These are phyloP conservation scores for Muricea muricata DNA, from an alignment of 92 coral and sea anemone species.

Conservation along the genomic window DNA sequence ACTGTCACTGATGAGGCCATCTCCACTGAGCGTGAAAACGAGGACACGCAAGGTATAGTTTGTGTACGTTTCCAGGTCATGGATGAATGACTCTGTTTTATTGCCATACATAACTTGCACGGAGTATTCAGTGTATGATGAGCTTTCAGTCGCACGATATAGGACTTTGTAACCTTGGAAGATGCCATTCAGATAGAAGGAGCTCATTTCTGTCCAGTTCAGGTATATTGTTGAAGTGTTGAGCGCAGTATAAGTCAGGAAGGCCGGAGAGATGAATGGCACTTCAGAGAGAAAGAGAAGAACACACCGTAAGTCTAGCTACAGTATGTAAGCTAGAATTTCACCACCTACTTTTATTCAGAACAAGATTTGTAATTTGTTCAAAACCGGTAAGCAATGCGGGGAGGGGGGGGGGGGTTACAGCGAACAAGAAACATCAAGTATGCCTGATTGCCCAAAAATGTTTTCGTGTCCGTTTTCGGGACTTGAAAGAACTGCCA, in stretches of 20 bases:
- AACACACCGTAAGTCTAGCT: too few relatives aligned
- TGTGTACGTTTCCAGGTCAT: constrained; percentile 11
- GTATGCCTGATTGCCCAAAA: too few relatives aligned
- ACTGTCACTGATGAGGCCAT: constrained; percentile 54
- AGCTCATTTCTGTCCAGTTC: constrained; percentile 12
- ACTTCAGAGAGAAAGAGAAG: not conserved
- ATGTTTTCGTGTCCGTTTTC: too few relatives aligned
- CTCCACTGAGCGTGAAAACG: constrained; percentile 50
- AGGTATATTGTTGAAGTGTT: not conserved
- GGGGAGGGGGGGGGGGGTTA: too few relatives aligned
- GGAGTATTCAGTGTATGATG: not conserved
- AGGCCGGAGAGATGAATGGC: not conserved
- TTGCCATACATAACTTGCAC: constrained; percentile 5
- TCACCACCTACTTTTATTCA: too few relatives aligned
- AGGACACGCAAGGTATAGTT: constrained; percentile 64
- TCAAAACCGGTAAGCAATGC: too few relatives aligned
- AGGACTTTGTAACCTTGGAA: constrained; percentile 24
- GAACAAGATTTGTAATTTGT: too few relatives aligned
- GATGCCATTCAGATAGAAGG: constrained; percentile 4
- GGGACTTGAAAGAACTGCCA: too few relatives aligned
- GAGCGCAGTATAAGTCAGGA: not conserved
- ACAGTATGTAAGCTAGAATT: too few relatives aligned
- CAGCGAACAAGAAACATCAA: too few relatives aligned
- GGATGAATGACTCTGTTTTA: constrained; percentile 9
- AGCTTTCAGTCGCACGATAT: constrained; percentile 13